Conservation (phyloP, 2,113 vertebrate species). For the Falcunculus frontatus region DNA sequence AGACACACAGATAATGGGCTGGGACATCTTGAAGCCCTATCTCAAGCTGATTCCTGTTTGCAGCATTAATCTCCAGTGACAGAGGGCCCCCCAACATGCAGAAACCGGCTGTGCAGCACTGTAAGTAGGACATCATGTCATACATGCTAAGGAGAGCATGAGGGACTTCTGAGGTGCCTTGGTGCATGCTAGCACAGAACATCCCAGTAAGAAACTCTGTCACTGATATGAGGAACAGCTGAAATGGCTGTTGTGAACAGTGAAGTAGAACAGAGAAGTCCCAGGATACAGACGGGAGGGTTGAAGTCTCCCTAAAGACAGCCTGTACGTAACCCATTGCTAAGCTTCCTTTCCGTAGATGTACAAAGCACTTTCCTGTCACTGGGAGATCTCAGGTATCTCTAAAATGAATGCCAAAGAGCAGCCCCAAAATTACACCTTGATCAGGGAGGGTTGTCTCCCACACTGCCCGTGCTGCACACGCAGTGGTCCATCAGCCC, state of each 20-base stretch:
- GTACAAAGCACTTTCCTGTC: background rate
- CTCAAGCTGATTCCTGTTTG: background rate
- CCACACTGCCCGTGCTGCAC: fast-evolving
- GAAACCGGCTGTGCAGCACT: conserved; percentile 19
- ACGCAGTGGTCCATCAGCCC: background rate
- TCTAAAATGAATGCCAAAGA: background rate
- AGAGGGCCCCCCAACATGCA: background rate
- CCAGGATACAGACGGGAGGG: background rate
- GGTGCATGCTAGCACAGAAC: background rate
- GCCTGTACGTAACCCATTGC: background rate
- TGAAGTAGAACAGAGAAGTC: background rate
- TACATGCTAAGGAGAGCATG: background rate
- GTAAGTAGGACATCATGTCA: conserved; percentile 1
- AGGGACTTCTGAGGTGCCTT: background rate
- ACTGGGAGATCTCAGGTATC: background rate
- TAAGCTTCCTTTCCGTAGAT: background rate
- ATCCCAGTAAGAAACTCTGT: background rate
- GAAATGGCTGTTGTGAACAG: background rate
- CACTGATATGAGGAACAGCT: background rate
- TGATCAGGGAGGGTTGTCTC: background rate
- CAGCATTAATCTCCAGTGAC: conserved; percentile 53
- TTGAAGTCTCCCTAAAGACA: background rate
- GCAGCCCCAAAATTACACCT: background rate
- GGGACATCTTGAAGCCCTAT: conserved; percentile 30
- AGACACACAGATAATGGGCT: conserved; percentile 24